These are phyloP conservation scores for Pyxicephalus adspersus DNA, from an alignment of 2,113 vertebrate genomes.

Conservation along the genomic window DNA sequence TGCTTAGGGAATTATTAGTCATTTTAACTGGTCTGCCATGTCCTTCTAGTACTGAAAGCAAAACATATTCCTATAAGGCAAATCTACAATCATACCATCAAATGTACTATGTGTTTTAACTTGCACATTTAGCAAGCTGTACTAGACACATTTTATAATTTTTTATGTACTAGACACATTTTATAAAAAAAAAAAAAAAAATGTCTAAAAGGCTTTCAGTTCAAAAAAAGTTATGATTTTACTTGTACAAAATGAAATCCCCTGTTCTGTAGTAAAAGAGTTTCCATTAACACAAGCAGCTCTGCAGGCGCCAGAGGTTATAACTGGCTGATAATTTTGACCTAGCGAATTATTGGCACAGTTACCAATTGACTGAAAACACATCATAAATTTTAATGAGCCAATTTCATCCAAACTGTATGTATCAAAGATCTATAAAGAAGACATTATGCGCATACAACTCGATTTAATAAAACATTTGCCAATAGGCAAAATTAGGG, in stretches of 20 bases:
- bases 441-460: conserved; percentile 1
- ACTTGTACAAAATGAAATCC: background rate
- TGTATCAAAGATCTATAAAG: conserved; percentile 22
- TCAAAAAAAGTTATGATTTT: background rate
- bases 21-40: no score
- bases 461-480: background rate
- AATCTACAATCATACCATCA: no score
- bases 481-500: no score
- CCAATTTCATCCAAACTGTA: conserved; percentile 9
- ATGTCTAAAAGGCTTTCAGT: no score
- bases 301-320: conserved; percentile 1
- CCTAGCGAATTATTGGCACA: conserved; percentile 23
- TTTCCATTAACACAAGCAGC: background rate
- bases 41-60: no score
- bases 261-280: conserved; percentile 8
- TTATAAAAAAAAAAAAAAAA: background rate
- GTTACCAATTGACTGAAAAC: conserved; percentile 22
- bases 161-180: background rate
- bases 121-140: background rate
- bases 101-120: background rate
- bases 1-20: no score
- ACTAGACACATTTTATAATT: background rate
- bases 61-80: no score
- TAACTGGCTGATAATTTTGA: conserved; percentile 24
- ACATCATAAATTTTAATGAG: conserved; percentile 46